Percentiles rank a stretch among this genome's conserved stretches.
phyloP scores from a whole-genome alignment of 2,113 vertebrate genomes.

The Cromileptes altivelis region DNA sequence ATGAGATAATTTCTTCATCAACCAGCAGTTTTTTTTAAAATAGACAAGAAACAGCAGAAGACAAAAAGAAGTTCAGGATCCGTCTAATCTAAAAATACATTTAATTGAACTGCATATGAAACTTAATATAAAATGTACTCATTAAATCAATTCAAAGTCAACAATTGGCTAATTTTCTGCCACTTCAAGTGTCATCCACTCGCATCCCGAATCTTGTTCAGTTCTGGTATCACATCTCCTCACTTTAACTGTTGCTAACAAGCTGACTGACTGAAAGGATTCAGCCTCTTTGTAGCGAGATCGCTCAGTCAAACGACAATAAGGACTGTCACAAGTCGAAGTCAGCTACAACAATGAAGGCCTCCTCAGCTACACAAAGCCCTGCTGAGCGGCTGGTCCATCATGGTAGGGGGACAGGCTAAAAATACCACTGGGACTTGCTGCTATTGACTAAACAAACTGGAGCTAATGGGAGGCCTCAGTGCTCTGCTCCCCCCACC shows the following conservation, averaged over 20 bases:
- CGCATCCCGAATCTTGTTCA: not conserved
- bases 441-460: conserved; percentile 81
- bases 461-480: conserved; percentile 80
- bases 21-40: not conserved
- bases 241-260: conserved; percentile 20
- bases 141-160: not conserved
- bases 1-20: conserved; percentile 15
- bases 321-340: conserved; percentile 40
- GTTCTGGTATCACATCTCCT: not conserved
- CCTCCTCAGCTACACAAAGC: conserved; percentile 68
- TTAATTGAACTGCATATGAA: not conserved
- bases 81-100: not conserved
- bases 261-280: conserved; percentile 31
- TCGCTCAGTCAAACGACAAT: conserved; percentile 60
- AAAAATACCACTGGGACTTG: conserved; percentile 80
- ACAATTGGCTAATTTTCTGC: not conserved
- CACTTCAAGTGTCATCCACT: not conserved
- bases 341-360: conserved; percentile 48
- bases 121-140: not conserved
- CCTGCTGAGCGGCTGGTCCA: conserved; percentile 52
- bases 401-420: conserved; percentile 61
- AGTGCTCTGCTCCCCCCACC: conserved; percentile 12
- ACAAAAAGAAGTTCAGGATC: not conserved
- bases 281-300: not conserved
- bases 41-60: not conserved